Evolutionary conservation across 2,888 invertebrate genomes (phyloP).

Genomic region (Mayetiola destructor): DNA sequence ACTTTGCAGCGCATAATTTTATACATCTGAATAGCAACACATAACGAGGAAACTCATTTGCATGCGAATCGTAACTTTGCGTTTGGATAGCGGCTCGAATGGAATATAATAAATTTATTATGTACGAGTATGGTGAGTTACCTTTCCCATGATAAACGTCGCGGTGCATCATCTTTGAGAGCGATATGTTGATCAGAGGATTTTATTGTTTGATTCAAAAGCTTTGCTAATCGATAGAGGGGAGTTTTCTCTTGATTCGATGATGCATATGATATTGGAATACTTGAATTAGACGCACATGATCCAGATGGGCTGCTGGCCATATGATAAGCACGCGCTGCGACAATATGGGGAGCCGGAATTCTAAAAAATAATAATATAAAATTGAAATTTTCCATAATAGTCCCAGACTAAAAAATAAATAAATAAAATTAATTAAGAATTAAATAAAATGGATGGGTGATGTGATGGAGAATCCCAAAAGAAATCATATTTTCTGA

Average conservation of each 20-base stretch:
- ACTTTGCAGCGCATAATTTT: too few species aligned
- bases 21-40: too few species aligned
- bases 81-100: too few species aligned
- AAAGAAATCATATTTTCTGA: not conserved
- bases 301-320: conserved; percentile 23
- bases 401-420: not conserved
- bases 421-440: not conserved
- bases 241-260: conserved; percentile 27
- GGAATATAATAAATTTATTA: not conserved
- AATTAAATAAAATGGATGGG: not conserved
- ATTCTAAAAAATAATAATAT: conserved; percentile 31
- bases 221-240: conserved; percentile 40
- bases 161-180: conserved; percentile 36
- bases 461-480: too few species aligned
- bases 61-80: too few species aligned
- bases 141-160: conserved; percentile 44
- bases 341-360: conserved; percentile 42
- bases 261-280: conserved; percentile 21
- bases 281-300: conserved; percentile 21
- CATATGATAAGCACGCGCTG: conserved; percentile 41
- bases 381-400: not conserved
- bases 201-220: conserved; percentile 39
- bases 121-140: conserved; percentile 23
- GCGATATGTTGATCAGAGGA: conserved; percentile 27
- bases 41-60: too few species aligned